These are phyloP conservation scores for Conger conger DNA, from an alignment of 2,113 vertebrate genomes.

Conservation along the genomic window DNA sequence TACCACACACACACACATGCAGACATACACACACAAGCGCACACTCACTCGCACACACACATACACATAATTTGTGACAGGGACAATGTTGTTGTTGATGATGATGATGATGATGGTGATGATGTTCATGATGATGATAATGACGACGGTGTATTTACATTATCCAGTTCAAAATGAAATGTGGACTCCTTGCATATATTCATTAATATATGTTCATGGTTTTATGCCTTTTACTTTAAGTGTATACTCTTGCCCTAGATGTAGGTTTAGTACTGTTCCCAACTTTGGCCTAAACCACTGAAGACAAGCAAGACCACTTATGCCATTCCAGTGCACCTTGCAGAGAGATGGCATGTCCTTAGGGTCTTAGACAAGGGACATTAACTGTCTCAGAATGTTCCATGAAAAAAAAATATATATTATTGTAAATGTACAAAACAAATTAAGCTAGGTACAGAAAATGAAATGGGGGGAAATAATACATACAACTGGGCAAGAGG, in stretches of 20 bases:
- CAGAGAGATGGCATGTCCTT: neutral
- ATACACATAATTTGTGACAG: constrained; percentile 11
- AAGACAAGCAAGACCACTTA: constrained; percentile 21
- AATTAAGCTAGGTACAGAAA: neutral
- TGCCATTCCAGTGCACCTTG: neutral
- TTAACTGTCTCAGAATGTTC: neutral
- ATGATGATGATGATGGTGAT: neutral
- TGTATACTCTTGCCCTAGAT: neutral
- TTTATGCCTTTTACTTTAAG: constrained; percentile 5
- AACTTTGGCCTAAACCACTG: constrained; percentile 22
- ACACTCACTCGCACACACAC: neutral
- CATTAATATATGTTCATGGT: constrained; percentile 16
- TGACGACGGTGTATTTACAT: neutral
- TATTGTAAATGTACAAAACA: neutral
- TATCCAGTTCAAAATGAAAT: neutral
- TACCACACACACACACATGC: neutral
- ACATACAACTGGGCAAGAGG: neutral
- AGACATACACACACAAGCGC: neutral
- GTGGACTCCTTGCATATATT: constrained; percentile 20
- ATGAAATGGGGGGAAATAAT: neutral
- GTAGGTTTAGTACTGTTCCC: neutral
- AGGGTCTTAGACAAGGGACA: neutral
- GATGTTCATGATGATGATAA: neutral
- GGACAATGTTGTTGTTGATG: too few relatives aligned
- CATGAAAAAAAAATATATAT: neutral